Evolutionary conservation across 2,888 invertebrate genomes (phyloP), one percentile per base, ranked within the genome.

Genomic region (Leucania comma): DNA sequence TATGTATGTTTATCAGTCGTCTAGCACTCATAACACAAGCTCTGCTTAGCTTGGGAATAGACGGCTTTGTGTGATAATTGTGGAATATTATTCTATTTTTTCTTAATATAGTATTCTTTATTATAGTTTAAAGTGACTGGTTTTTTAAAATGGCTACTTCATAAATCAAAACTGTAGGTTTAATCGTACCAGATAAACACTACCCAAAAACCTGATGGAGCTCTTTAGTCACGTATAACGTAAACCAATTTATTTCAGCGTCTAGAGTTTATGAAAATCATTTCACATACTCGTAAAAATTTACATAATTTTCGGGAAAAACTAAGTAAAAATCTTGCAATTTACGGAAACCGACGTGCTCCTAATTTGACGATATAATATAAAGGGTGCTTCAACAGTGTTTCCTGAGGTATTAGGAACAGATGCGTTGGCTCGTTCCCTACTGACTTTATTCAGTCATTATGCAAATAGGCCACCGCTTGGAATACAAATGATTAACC

Each of bases 401-500:
- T 81, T 68, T 68, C 20, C 59, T 60, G 51, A 57, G 69, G 68
- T 75, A 76, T 79, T 72, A 71, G n/a, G 54, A 69, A 35, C 77
- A 80, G 68, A 75, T 77, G 74, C 38, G 51, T 48, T 59, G 9
- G 42, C 4, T 35, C 22, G 50, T 57, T 35, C 35, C 59, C 42
- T 32, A 8, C 35, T 42, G 42, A 62, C 54, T 70, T 68, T 71
- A 75, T 70, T 67, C 64, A 10, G 46, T 26, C 51, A 71, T 82
- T 84, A 83, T 82, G 80, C 75, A 73, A 82, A 84, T 72, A 29
- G 29, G 24, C 56, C 29, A 53, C 60, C 38, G 38, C 38, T 62
- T 69, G 26, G 73, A 76, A 83, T 79, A 74, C 53, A 75, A 81
- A 83, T 76, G 68, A 79, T 63, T 72, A 68, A 71, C 51, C 66